A percentile compares a stretch with the other conserved stretches of the same genome.
These are phyloP conservation scores for Neuroterus valhalla DNA, from an alignment of 1,140 invertebrate genomes.

Conservation along the genomic window DNA sequence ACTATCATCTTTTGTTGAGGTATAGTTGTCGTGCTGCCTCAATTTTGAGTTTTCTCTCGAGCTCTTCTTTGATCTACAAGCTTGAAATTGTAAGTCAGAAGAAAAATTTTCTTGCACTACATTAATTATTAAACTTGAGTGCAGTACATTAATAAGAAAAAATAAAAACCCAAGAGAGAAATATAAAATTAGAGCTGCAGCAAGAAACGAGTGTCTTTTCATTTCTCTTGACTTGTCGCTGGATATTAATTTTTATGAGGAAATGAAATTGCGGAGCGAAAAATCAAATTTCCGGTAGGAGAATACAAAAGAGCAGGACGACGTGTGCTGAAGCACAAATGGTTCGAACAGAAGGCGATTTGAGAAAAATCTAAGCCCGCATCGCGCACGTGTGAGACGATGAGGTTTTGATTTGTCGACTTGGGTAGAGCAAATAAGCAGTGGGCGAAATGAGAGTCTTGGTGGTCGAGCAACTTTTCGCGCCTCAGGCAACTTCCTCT, in stretches of 20 bases:
- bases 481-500: conserved; percentile 24
- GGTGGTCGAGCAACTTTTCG: conserved; percentile 22
- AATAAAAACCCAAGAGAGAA: neutral
- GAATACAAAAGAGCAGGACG: conserved; percentile 18
- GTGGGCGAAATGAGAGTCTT: conserved; percentile 28
- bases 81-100: too few relatives aligned
- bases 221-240: neutral
- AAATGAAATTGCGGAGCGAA: conserved; percentile 18
- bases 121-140: too few relatives aligned
- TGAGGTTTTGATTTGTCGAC: conserved; percentile 29
- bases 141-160: neutral
- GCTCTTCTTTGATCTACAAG: too few relatives aligned
- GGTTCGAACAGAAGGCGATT: conserved; percentile 15
- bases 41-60: too few relatives aligned
- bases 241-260: conserved; percentile 29
- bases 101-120: too few relatives aligned
- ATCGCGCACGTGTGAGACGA: conserved; percentile 28
- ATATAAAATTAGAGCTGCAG: neutral
- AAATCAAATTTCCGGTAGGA: conserved; percentile 23
- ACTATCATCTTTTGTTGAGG: too few relatives aligned
- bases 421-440: conserved; percentile 5
- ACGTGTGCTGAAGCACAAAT: conserved; percentile 28
- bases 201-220: neutral
- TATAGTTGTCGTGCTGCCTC: too few relatives aligned
- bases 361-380: conserved; percentile 28